Base-by-base conservation (phyloP, 2,797 vertebrate genomes). In the Leptodactylus fallax region DNA sequence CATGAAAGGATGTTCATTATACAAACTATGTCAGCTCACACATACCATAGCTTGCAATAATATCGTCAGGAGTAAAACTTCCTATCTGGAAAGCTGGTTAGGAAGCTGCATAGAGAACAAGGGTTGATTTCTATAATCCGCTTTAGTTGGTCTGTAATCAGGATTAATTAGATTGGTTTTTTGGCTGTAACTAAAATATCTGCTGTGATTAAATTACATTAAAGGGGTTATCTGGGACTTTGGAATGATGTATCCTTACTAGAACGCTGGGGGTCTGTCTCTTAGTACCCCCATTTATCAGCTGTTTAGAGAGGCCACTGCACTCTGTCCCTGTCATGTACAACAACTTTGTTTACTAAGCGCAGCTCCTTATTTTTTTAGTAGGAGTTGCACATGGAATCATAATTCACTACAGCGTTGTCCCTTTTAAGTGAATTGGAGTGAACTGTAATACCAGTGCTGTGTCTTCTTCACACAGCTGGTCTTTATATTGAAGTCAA, bases 141-240 rank as follows among this genome's bases (percentile, higher is more conserved):
- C n/a, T 77, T 23, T 25, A 55, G 21, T 23, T 51, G 23, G 10
- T 12, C 4, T 76, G 9, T 76, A 76, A 76, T 76, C 47, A 55
- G 49, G 21, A 23, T 55, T 77, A 77, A 25, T 77, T 77, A 77
- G 0, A 23, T 7, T 77, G 0, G 0, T 51, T 51, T 53, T 51
- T 76, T 76, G 47, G 3, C 19, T 21, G 23, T 13, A 77, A 16
- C n/a, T 78, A 78, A 72, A 78, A 78, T 56, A 78, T 78, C n/a
- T 55, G 7, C 2, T 25, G 14, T 21, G 71, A 72, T 49, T 47
- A 9, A 19, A 72, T 72, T 17, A 71, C 27, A 71, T 27, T 71
- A 49, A 45, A 27, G n/a, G 10, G 61, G 61, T 65, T 10, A 23
- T 23, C 61, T 4, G 7, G 19, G 60, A 61, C 19, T 7, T 61